These are phyloP conservation scores for Spinus pinus DNA, from an alignment of 2,797 vertebrate species.

Conservation along the genomic window DNA sequence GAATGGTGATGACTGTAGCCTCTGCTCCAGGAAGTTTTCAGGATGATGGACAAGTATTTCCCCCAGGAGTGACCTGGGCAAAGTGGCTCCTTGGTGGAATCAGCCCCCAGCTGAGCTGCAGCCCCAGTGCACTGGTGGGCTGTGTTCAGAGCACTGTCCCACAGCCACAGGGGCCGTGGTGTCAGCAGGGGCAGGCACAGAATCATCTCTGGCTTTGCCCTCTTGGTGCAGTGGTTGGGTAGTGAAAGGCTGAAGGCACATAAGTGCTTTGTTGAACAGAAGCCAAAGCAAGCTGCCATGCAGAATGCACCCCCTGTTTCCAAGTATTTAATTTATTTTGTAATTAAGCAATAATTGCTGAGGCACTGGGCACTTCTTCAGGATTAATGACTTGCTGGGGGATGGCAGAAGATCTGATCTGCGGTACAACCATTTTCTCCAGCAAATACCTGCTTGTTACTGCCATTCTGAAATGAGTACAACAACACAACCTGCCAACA, in stretches of 20 bases:
- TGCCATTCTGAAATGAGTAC: background rate
- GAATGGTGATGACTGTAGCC: rapidly evolving
- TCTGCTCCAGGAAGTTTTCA: background rate
- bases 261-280: background rate
- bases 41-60: background rate
- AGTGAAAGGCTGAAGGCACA: background rate
- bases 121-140: rapidly evolving
- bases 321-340: constrained; percentile 43
- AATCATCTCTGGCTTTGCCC: background rate
- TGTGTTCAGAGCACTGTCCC: background rate
- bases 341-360: constrained; percentile 33
- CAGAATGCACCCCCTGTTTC: background rate
- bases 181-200: background rate
- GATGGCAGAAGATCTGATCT: background rate
- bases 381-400: constrained; percentile 10
- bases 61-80: background rate
- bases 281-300: background rate
- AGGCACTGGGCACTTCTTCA: constrained; percentile 9
- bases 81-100: background rate
- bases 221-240: rapidly evolving
- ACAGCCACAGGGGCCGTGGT: rapidly evolving
- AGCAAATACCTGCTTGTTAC: background rate
- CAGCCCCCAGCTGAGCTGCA: background rate
- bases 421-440: background rate
- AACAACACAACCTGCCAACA: background rate